Conservation (phyloP, 2,113 vertebrate species). For the Cavia porcellus region DNA sequence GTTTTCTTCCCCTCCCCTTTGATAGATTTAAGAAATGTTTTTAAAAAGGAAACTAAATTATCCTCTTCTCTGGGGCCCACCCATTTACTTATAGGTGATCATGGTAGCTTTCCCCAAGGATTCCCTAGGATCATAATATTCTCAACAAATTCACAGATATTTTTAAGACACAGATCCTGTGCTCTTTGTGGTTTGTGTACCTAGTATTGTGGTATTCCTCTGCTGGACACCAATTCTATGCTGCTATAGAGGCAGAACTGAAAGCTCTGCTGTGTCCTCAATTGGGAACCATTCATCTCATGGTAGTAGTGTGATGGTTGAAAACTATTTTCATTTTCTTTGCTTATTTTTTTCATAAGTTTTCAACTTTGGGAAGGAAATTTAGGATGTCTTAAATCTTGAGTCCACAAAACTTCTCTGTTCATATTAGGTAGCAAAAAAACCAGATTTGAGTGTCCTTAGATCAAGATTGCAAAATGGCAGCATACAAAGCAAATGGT, state of each 20-base stretch:
- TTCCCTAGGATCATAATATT: not conserved
- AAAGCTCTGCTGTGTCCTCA: not conserved
- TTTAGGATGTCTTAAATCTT: not conserved
- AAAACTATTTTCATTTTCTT: conserved; percentile 42
- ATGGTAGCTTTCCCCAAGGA: not conserved
- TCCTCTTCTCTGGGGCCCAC: not conserved
- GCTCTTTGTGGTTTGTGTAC: not conserved
- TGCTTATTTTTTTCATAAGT: not conserved
- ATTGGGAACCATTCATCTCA: not conserved
- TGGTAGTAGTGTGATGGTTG: not conserved
- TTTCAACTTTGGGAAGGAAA: not conserved
- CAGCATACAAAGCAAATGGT: not conserved
- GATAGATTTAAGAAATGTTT: not conserved
- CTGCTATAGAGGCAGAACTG: not conserved
- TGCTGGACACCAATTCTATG: not conserved
- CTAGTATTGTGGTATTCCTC: not conserved
- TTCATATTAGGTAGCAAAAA: not conserved
- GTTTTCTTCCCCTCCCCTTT: not conserved
- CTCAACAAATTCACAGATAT: not conserved
- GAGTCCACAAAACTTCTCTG: not conserved
- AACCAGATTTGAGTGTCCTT: not conserved
- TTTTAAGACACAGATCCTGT: not conserved
- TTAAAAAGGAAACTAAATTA: not conserved
- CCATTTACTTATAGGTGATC: not conserved
- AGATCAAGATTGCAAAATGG: not conserved